A percentile compares a stretch with the other conserved stretches of the same genome.
These are phyloP conservation scores for Heterodera filipjevi DNA, from an alignment of 2,888 invertebrate genomes.

Conservation along the genomic window DNA sequence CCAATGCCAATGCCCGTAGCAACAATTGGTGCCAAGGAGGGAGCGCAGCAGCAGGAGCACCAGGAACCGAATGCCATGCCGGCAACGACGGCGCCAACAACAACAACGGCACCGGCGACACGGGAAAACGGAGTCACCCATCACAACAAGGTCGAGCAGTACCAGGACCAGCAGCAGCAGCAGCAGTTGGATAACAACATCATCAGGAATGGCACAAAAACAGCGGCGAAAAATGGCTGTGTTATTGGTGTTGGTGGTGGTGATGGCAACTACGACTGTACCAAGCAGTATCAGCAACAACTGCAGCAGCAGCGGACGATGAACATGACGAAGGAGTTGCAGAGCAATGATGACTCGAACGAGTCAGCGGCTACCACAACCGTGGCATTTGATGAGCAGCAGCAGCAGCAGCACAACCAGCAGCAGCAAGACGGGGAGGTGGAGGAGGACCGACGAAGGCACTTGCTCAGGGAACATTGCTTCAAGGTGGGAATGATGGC, in stretches of 20 bases:
- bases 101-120: not conserved
- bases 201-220: not conserved
- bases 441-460: not conserved
- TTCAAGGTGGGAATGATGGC: not conserved
- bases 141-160: no score
- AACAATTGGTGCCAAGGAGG: not conserved
- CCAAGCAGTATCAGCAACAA: not conserved
- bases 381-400: constrained; percentile 10
- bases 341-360: constrained; percentile 5
- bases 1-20: not conserved
- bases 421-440: not conserved
- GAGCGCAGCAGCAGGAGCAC: not conserved
- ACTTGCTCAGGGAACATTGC: not conserved
- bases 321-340: not conserved
- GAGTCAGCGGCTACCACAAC: not conserved
- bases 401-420: not conserved
- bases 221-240: not conserved
- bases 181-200: not conserved
- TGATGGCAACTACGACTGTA: not conserved
- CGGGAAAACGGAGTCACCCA: no score
- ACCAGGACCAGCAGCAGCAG: not conserved
- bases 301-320: not conserved
- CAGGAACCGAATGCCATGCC: no score
- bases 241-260: no score
- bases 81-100: not conserved